Percentiles rank a stretch among this genome's conserved stretches.
Conservation (phyloP, 1,140 invertebrate genomes). For the Kradibia gibbosae region DNA sequence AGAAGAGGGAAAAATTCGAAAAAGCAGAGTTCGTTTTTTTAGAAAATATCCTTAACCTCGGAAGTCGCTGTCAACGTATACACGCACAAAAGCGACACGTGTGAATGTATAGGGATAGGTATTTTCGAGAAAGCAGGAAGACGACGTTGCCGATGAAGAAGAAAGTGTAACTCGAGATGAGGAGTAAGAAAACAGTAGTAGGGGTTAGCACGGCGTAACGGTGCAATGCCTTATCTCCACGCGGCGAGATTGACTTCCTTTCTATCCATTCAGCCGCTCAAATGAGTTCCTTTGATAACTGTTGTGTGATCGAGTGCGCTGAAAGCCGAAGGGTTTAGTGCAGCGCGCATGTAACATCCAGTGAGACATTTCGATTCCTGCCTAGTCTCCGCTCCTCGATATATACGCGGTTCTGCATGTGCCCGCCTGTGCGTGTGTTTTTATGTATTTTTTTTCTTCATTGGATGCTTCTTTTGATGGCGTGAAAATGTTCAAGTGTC, state of each 20-base stretch:
- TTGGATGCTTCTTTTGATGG: slow-evolving; percentile 46
- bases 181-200: background rate
- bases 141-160: slow-evolving; percentile 29
- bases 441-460: background rate
- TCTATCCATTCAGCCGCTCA: slow-evolving; percentile 73
- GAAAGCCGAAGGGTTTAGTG: slow-evolving; percentile 71
- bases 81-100: no score
- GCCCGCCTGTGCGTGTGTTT: background rate
- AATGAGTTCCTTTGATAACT: slow-evolving; percentile 75
- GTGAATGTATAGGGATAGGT: background rate
- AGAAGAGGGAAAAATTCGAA: no score
- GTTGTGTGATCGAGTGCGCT: slow-evolving; percentile 73
- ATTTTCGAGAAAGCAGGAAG: background rate
- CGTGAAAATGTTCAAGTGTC: slow-evolving; percentile 40
- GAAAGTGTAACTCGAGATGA: background rate
- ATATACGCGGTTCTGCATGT: no score
- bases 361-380: slow-evolving; percentile 21
- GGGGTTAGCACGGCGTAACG: background rate
- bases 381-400: background rate
- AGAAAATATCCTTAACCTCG: background rate
- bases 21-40: no score
- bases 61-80: background rate
- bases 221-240: slow-evolving; percentile 69
- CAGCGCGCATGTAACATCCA: slow-evolving; percentile 55
- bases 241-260: slow-evolving; percentile 73